Conservation (phyloP, 2,797 vertebrate genomes). For the Myotis findleyi region DNA sequence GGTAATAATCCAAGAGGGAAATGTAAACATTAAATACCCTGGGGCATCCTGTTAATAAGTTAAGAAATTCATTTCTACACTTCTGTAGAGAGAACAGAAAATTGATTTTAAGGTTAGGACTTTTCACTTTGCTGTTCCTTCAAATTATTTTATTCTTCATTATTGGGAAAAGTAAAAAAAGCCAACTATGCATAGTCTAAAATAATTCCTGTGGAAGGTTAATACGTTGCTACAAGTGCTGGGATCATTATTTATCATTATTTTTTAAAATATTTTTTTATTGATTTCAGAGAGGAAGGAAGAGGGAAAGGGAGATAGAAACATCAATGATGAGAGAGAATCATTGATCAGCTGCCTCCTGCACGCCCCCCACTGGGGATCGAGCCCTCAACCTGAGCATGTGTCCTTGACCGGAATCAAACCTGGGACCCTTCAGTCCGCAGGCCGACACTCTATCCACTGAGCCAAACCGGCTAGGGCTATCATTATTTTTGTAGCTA, state of each 20-base stretch:
- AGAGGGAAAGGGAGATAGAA: no score
- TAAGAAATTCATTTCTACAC: slow-evolving; percentile 59
- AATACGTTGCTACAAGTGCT: neutral
- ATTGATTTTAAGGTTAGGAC: slow-evolving; percentile 42
- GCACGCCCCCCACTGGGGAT: no score
- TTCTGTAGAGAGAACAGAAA: neutral
- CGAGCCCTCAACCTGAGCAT: no score
- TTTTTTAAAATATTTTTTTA: neutral
- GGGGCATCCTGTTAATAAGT: slow-evolving; percentile 10
- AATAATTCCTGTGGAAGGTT: neutral
- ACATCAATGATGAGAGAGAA: no score
- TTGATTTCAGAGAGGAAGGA: no score
- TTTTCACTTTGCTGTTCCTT: slow-evolving; percentile 40
- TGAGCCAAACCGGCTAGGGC: no score
- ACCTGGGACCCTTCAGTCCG: no score
- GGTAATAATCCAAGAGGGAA: slow-evolving; percentile 6
- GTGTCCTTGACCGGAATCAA: no score
- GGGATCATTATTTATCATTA: neutral
- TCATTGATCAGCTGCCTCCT: no score
- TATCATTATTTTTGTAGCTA: neutral
- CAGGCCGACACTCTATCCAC: no score
- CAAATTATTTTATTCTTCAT: slow-evolving; percentile 55
- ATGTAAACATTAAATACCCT: slow-evolving; percentile 30
- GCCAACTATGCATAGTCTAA: neutral
- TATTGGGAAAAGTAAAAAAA: neutral